Conservation (phyloP, 2,888 invertebrate genomes). For the Keiferia lycopersicella region DNA sequence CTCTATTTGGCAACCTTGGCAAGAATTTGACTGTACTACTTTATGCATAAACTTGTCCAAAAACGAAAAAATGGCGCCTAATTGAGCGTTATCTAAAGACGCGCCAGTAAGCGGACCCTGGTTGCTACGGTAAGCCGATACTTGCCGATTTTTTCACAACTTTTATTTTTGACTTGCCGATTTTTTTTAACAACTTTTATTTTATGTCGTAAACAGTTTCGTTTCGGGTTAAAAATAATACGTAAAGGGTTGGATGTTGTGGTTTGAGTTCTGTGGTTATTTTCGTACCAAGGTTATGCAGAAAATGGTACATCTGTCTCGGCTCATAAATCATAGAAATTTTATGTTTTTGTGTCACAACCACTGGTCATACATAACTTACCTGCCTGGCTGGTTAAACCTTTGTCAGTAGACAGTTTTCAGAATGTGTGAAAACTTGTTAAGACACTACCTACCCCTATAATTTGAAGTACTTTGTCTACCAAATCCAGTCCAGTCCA, state of each 20-base stretch:
- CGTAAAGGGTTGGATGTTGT: conserved; percentile 58
- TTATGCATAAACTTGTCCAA: conserved; percentile 9
- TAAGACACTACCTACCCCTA: too few species aligned
- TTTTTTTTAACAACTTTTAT: conserved; percentile 47
- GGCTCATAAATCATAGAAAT: not conserved
- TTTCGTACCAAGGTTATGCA: not conserved
- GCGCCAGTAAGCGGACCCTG: conserved; percentile 62
- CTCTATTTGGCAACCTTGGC: too few species aligned
- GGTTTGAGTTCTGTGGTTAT: conserved; percentile 34
- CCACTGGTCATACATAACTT: too few species aligned
- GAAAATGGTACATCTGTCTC: not conserved
- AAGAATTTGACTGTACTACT: not conserved
- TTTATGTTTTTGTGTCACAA: not conserved
- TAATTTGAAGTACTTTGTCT: too few species aligned
- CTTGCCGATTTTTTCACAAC: conserved; percentile 46
- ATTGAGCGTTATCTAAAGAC: conserved; percentile 73
- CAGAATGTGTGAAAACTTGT: too few species aligned
- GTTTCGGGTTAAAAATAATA: conserved; percentile 52
- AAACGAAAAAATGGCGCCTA: conserved; percentile 57
- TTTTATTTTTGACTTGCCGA: conserved; percentile 46
- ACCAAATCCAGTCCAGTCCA: too few species aligned
- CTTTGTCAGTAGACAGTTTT: too few species aligned
- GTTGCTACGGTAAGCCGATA: conserved; percentile 63
- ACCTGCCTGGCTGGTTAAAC: too few species aligned
- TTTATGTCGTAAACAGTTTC: conserved; percentile 59